Percentiles rank a stretch among this genome's conserved stretches.
These are phyloP conservation scores for Calcarius ornatus DNA, from an alignment of 2,113 vertebrate genomes.

Conservation along the genomic window DNA sequence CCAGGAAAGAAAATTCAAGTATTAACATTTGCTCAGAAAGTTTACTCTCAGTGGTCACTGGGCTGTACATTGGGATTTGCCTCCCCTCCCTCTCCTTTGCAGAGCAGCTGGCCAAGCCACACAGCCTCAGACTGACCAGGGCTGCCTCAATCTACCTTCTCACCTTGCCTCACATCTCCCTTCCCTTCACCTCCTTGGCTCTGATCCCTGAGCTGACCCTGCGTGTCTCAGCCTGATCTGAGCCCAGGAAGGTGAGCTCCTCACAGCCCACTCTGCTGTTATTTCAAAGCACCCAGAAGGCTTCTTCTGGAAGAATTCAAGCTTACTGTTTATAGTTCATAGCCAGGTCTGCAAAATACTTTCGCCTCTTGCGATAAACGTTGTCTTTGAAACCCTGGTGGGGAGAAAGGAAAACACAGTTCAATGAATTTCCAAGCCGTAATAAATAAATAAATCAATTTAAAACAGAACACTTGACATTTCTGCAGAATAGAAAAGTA, in stretches of 20 bases:
- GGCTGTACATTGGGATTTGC: neutral
- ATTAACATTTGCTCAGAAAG: neutral
- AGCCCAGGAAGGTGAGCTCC: neutral
- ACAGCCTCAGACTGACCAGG: neutral
- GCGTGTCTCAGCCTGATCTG: neutral
- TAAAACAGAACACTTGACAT: neutral
- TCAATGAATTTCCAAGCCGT: neutral
- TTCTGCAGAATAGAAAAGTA: neutral
- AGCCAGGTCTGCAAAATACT: constrained; percentile 96
- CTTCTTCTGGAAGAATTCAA: neutral
- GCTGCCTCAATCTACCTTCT: neutral
- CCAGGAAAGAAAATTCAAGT: neutral
- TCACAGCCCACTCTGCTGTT: neutral
- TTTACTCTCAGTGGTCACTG: neutral
- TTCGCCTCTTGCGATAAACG: constrained; percentile 92
- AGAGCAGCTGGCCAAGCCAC: neutral
- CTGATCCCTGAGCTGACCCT: neutral
- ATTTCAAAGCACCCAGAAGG: neutral
- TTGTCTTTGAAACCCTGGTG: constrained; percentile 96
- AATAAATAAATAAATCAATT: neutral
- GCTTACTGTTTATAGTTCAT: constrained; percentile 93
- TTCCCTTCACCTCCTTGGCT: neutral
- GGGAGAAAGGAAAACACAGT: neutral
- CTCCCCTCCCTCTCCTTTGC: neutral
- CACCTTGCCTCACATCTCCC: neutral